Base-by-base conservation (phyloP, 2,888 invertebrate species). In the Miltochrista miniata region DNA sequence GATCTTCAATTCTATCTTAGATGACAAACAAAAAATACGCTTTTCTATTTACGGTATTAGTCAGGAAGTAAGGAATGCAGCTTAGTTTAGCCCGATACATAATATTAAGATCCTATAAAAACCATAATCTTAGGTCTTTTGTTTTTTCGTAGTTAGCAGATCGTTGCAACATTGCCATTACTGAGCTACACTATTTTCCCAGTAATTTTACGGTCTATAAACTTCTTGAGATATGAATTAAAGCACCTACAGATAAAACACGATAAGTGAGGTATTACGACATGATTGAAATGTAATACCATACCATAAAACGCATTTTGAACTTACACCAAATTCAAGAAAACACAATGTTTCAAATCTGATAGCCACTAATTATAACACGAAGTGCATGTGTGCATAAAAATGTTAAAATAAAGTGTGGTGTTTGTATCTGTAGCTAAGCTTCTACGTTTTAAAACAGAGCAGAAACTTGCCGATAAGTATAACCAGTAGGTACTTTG, bases 391-490 rank as follows among this genome's bases (percentile, higher is more conserved):
- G 54, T 45, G 37, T n/a, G 51, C 55, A 68, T 63, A 60, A 51
- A 51, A 48, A 46, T 49, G 45, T 46, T 43, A 59, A 56, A 64
- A 67, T 52, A 62, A 68, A 58, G 57, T 61, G 48, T 56, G 56
- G 65, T 62, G 48, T 51, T 53, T 58, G 61, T 56, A 70, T 68
- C 57, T 45, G 54, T 66, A 73, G 56, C 70, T 70, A 74, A 59
- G 56, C 55, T 68, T 68, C 64, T 60, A 59, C 50, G 46, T 68
- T 64, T 73, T 68, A 59, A 69, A 70, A 77, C 64, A 70, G 60
- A 56, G 57, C 70, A 73, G 74, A 76, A 74, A 72, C 56, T 60
- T 61, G 68, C 69, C 68, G 59, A 75, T 74, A 71, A 58, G 74
- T 74, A 72, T 69, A 74, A 77, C 70, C 59, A 62, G 68, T n/a